These are phyloP conservation scores for Sebastes hubbsi DNA, from an alignment of 2,797 vertebrate species.

Conservation along the genomic window DNA sequence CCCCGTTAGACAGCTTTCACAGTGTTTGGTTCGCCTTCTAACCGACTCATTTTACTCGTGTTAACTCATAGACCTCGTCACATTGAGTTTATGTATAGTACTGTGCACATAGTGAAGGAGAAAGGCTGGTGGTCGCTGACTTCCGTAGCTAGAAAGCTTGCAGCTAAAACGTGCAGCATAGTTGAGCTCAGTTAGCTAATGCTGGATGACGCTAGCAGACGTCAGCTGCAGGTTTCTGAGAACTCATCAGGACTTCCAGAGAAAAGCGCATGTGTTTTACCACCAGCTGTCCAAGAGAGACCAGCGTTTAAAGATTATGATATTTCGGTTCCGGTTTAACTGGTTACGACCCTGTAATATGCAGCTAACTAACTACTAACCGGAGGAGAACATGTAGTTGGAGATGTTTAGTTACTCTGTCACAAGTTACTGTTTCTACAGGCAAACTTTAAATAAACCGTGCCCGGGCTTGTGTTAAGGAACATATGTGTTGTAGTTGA, in stretches of 20 bases:
- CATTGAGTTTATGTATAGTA: neutral
- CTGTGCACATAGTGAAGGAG: neutral
- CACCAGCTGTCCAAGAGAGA: constrained; percentile 27
- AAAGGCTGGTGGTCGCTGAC: constrained; percentile 36
- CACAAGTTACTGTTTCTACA: neutral
- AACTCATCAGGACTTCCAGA: constrained; percentile 73
- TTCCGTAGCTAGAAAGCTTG: constrained; percentile 70
- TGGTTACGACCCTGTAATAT: neutral
- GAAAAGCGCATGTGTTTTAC: constrained; percentile 62
- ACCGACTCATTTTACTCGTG: neutral
- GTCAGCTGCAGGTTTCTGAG: constrained; percentile 75
- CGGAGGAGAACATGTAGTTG: neutral
- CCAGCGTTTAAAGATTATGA: neutral
- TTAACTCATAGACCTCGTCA: accelerated
- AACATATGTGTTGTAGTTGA: too few species aligned
- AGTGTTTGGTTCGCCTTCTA: neutral
- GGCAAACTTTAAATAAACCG: neutral
- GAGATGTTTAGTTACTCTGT: neutral
- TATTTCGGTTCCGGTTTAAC: constrained; percentile 18
- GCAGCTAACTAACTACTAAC: neutral
- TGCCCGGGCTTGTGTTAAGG: too few species aligned
- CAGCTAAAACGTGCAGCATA: constrained; percentile 57
- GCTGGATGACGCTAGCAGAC: constrained; percentile 63
- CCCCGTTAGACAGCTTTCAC: neutral
- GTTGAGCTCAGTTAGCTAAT: constrained; percentile 46